These are phyloP conservation scores for Lepidurus arcticus DNA, from an alignment of 1,140 invertebrate genomes.

Conservation along the genomic window DNA sequence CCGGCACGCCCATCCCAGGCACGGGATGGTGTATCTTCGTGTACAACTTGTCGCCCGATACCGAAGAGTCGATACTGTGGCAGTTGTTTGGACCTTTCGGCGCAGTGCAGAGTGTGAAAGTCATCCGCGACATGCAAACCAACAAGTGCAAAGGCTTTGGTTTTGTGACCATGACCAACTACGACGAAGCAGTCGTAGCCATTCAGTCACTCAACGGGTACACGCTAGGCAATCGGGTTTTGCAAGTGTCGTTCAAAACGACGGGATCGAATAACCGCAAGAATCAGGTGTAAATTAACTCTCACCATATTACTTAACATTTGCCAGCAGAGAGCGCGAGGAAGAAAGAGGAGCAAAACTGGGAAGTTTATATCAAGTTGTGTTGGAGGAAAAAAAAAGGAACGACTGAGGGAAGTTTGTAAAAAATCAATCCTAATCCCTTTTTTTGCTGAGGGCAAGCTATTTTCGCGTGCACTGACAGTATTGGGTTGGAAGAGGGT, in stretches of 20 bases:
- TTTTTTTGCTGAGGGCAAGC: background rate
- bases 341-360: background rate
- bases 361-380: background rate
- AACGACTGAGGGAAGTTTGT: background rate
- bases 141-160: slow-evolving; percentile 99
- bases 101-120: slow-evolving; percentile 96
- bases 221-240: slow-evolving; percentile 90
- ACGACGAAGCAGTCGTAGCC: slow-evolving; percentile 94
- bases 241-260: slow-evolving; percentile 98
- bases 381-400: background rate
- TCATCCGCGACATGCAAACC: slow-evolving; percentile 93
- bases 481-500: background rate
- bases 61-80: slow-evolving; percentile 97
- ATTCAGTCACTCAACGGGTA: slow-evolving; percentile 97
- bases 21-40: slow-evolving; percentile 98
- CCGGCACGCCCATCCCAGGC: slow-evolving; percentile 69
- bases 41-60: slow-evolving; percentile 96
- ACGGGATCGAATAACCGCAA: slow-evolving; percentile 39
- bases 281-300: slow-evolving; percentile 28
- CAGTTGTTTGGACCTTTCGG: slow-evolving; percentile 98
- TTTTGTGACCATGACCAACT: slow-evolving; percentile 99
- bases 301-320: background rate
- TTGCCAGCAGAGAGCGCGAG: no score
- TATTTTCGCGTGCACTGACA: slow-evolving; percentile 6
- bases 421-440: background rate